phyloP scores from a whole-genome alignment of 2,797 vertebrate species.

The Salarias fasciatus region DNA sequence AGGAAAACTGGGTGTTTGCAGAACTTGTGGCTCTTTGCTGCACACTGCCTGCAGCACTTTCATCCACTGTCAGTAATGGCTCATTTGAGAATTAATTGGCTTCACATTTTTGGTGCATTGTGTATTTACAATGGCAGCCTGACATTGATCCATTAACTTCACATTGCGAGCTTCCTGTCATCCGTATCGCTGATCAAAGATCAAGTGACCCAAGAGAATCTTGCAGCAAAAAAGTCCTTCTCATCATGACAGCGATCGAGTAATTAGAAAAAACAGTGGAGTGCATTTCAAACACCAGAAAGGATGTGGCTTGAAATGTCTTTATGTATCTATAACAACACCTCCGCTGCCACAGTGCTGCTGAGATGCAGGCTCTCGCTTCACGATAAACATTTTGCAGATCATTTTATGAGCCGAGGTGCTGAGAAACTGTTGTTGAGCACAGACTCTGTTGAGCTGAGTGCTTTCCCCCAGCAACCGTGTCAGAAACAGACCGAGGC shows the following conservation, averaged over 20 bases:
- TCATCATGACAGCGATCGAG: slow-evolving; percentile 6
- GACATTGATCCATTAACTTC: slow-evolving; percentile 37
- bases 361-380: slow-evolving; percentile 38
- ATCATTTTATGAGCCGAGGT: slow-evolving; percentile 36
- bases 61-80: slow-evolving; percentile 52
- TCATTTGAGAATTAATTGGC: slow-evolving; percentile 60
- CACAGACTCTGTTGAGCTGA: slow-evolving; percentile 3
- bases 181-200: slow-evolving; percentile 42
- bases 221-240: slow-evolving; percentile 11
- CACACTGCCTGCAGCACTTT: slow-evolving; percentile 39
- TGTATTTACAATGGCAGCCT: slow-evolving; percentile 39
- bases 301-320: slow-evolving; percentile 3
- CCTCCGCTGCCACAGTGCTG: slow-evolving; percentile 28
- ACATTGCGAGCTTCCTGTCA: slow-evolving; percentile 49
- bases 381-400: slow-evolving; percentile 42
- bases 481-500: slow-evolving; percentile 43
- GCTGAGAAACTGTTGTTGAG: slow-evolving; percentile 28
- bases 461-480: slow-evolving; percentile 8
- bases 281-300: slow-evolving; percentile 16
- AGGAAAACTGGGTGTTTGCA: slow-evolving; percentile 30
- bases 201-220: slow-evolving; percentile 42
- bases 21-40: slow-evolving; percentile 35
- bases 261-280: slow-evolving; percentile 10
- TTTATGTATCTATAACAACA: too few species aligned
- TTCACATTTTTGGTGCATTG: slow-evolving; percentile 34